These are phyloP conservation scores for Parazoanthus swiftii DNA, from an alignment of 92 coral and sea anemone genomes.

Conservation along the genomic window DNA sequence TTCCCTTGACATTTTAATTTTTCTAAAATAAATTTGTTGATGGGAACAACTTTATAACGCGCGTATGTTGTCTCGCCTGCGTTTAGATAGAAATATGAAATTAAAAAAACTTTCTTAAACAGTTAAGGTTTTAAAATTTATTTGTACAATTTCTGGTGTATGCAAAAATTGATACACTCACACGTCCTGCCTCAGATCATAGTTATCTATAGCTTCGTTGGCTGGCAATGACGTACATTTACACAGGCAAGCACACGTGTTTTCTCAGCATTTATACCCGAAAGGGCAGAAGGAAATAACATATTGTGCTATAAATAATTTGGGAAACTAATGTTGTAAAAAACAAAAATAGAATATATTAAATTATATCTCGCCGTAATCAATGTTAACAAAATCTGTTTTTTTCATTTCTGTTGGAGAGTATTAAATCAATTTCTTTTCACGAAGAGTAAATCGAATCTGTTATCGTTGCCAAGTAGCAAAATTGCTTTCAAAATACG, in stretches of 20 bases:
- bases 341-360: background rate
- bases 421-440: background rate
- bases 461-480: slow-evolving; percentile 33
- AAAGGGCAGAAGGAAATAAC: background rate
- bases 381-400: background rate
- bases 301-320: background rate
- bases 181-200: background rate
- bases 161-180: background rate
- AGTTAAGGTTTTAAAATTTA: background rate
- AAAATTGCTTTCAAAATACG: slow-evolving; percentile 8
- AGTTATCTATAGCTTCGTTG: background rate
- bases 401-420: background rate
- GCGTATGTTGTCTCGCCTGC: background rate
- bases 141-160: background rate
- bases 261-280: background rate
- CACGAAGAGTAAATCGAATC: background rate
- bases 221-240: background rate
- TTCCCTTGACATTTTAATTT: background rate
- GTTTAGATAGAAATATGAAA: background rate
- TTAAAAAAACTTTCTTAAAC: too few relatives aligned
- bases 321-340: background rate
- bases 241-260: background rate
- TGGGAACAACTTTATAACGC: background rate
- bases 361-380: background rate
- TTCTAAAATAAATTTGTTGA: background rate